Base-by-base conservation (phyloP, 2,113 vertebrate genomes). In the Heteronetta atricapilla region DNA sequence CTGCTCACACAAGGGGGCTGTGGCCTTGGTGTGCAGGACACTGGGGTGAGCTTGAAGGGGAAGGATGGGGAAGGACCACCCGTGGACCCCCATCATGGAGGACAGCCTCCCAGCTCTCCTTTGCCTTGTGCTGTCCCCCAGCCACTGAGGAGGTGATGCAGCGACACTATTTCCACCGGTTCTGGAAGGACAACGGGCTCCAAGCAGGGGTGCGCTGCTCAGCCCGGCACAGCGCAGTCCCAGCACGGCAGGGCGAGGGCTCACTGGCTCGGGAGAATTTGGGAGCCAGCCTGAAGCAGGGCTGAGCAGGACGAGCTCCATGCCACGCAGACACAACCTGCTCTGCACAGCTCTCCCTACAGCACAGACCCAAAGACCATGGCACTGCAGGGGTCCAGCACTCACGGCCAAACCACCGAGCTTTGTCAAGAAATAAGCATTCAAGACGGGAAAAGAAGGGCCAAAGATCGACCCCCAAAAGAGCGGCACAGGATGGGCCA, bases 201-300 rank as follows among this genome's bases (percentile, higher is more conserved):
- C 68, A 15, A 67, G 67, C 53, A 72, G 64, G 56, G n/a, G 46
- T 67, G 28, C 63, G 10, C 53, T 74, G 67, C 5, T 36, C 68
- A 80, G 16, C 59, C 42, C 73, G 59, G 63, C 13, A n/a, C 34
- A 74, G 64, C 84, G 15, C 50, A 38, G 38, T 11, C 50, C 70
- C 55, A 68, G 16, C 40, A 21, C 0, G 0, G 23, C 15, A 17
- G 6, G 4, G 0, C 33, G 36, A 29, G 10, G 18, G 20, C 19
- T 13, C 36, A 11, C 26, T 50, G 63, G 6, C 46, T 5, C 25
- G 21, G 22, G 19, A 25, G 17, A 44, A 23, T 13, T 8, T 0
- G 1, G 53, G 48, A 60, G 10, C 16, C 70, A 38, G 14, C 2
- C 52, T 76, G 75, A 55, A 34, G 59, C n/a, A 36, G 22, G 16